Conservation (phyloP, 2,888 invertebrate species). For the Synanthedon tipuliformis region DNA sequence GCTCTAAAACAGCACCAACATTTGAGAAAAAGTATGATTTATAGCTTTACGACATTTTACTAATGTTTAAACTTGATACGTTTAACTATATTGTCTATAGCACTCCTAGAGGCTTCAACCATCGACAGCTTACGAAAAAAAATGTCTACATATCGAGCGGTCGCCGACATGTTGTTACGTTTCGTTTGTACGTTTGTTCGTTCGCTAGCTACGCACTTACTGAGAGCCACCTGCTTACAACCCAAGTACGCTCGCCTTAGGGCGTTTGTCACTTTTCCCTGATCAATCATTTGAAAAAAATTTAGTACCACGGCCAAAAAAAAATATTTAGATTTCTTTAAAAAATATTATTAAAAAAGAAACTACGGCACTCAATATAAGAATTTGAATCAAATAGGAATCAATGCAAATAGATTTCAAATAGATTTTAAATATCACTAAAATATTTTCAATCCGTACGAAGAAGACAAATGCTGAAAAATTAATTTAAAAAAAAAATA, state of each 20-base stretch:
- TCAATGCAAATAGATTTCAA: too few relatives aligned
- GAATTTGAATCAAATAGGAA: too few relatives aligned
- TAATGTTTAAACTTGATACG: conserved; percentile 10
- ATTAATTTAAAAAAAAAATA: neutral
- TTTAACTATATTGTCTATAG: conserved; percentile 20
- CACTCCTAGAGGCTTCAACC: conserved; percentile 20
- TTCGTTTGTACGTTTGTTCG: neutral
- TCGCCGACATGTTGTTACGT: conserved; percentile 3
- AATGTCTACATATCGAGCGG: conserved; percentile 10
- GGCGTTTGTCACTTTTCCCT: conserved; percentile 68
- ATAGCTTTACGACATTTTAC: conserved; percentile 5
- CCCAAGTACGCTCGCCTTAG: conserved; percentile 67
- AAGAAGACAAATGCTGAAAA: neutral
- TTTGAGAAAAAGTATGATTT: conserved; percentile 1
- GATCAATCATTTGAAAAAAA: conserved; percentile 15
- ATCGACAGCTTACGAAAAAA: conserved; percentile 11
- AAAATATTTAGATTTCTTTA: neutral
- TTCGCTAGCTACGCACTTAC: conserved; percentile 57
- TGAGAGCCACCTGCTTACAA: conserved; percentile 69
- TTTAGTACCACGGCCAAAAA: conserved; percentile 1
- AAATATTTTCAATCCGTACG: neutral
- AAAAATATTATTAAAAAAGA: conserved; percentile 1
- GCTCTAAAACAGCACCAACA: neutral
- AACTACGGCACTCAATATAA: neutral
- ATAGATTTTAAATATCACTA: neutral